Percentiles rank a stretch among this genome's conserved stretches.
phyloP scores from a whole-genome alignment of 1,140 invertebrate genomes.

The Scaptomyza montana region DNA sequence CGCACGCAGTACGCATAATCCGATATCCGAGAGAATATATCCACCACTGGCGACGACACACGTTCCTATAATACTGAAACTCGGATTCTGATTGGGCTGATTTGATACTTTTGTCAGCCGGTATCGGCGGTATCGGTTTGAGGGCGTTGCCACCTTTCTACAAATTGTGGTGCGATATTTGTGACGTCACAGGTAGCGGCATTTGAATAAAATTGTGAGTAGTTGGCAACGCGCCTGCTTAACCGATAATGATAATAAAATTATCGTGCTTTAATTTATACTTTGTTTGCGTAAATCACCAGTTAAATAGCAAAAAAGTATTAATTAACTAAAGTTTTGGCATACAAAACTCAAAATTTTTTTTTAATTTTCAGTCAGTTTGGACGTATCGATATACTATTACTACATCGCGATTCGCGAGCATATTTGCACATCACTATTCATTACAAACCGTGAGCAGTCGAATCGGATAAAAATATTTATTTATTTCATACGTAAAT shows the following conservation, averaged over 20 bases:
- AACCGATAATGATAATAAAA: background rate
- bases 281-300: background rate
- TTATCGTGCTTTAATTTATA: too few species aligned
- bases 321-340: background rate
- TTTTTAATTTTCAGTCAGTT: slow-evolving; percentile 16
- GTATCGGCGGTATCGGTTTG: slow-evolving; percentile 25
- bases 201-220: background rate
- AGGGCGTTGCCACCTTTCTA: slow-evolving; percentile 10
- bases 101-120: slow-evolving; percentile 42
- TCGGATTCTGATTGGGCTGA: slow-evolving; percentile 52
- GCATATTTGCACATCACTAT: slow-evolving; percentile 29
- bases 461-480: slow-evolving; percentile 22
- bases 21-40: slow-evolving; percentile 49
- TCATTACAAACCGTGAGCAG: slow-evolving; percentile 13
- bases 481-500: slow-evolving; percentile 23
- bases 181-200: slow-evolving; percentile 15
- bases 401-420: slow-evolving; percentile 3
- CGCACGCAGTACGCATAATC: slow-evolving; percentile 63
- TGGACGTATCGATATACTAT: slow-evolving; percentile 28
- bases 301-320: background rate
- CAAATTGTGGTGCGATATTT: background rate
- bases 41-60: slow-evolving; percentile 54
- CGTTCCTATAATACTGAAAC: slow-evolving; percentile 58
- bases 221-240: slow-evolving; percentile 8
- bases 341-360: background rate